Evolutionary conservation across 2,113 vertebrate species (phyloP).

Genomic region (Trogon surrucura): DNA sequence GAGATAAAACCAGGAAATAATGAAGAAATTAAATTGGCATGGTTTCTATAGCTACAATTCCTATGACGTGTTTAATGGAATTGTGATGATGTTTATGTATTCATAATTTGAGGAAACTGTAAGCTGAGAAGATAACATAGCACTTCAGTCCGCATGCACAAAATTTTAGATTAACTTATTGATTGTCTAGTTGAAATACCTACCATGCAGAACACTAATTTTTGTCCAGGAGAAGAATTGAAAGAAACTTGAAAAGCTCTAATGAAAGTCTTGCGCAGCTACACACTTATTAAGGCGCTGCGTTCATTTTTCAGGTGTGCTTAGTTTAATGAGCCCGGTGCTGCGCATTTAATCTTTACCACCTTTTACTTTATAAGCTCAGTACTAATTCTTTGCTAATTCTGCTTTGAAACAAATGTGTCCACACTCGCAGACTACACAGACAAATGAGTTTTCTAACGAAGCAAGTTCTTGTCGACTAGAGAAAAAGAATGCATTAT

Average conservation of each 20-base stretch:
- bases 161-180: conserved; percentile 27
- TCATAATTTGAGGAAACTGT: background rate
- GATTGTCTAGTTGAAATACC: background rate
- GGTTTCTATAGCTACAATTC: background rate
- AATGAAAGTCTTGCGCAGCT: conserved; percentile 22
- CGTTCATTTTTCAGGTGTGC: background rate
- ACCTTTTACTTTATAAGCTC: conserved; percentile 44
- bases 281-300: background rate
- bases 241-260: conserved; percentile 35
- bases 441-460: background rate
- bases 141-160: background rate
- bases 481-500: background rate
- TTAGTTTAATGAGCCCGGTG: conserved; percentile 12
- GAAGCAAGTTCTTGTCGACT: background rate
- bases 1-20: background rate
- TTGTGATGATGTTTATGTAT: background rate
- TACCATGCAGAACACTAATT: background rate
- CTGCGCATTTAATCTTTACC: conserved; percentile 37
- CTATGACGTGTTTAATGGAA: background rate
- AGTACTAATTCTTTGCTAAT: conserved; percentile 10
- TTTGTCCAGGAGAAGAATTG: conserved; percentile 12
- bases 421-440: background rate
- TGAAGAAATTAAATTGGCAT: background rate
- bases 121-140: background rate
- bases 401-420: conserved; percentile 22